phyloP scores from a whole-genome alignment of 2,888 invertebrate genomes.

The Sphinx pinastri region DNA sequence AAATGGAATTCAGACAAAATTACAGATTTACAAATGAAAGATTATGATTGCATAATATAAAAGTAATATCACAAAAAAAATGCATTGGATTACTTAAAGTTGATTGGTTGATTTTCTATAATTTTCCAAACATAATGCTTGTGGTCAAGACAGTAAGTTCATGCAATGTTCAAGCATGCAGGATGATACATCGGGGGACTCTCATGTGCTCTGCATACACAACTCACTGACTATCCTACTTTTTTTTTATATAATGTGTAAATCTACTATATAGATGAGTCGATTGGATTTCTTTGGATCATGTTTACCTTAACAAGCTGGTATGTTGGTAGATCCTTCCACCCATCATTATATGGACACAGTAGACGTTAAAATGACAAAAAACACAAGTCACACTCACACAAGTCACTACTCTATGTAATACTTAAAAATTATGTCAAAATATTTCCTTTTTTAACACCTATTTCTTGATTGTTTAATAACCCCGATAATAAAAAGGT shows the following conservation, averaged over 20 bases:
- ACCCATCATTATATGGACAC: conserved; percentile 79
- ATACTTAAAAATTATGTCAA: conserved; percentile 33
- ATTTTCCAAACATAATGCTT: background rate
- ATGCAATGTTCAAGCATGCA: conserved; percentile 48
- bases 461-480: conserved; percentile 20
- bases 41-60: too few species aligned
- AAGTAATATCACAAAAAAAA: too few species aligned
- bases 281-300: conserved; percentile 64
- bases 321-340: conserved; percentile 87
- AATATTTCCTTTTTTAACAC: conserved; percentile 34
- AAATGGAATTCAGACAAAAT: too few species aligned
- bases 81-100: too few species aligned
- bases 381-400: conserved; percentile 82
- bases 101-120: too few species aligned
- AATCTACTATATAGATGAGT: conserved; percentile 74
- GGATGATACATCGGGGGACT: conserved; percentile 26
- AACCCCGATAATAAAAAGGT: background rate
- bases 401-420: conserved; percentile 69
- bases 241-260: conserved; percentile 63
- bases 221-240: conserved; percentile 5
- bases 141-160: conserved; percentile 28
- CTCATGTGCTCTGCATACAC: conserved; percentile 20
- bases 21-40: too few species aligned
- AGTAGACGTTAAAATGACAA: conserved; percentile 82
- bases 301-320: conserved; percentile 86